These are phyloP conservation scores for Nyctibius grandis DNA, from an alignment of 2,797 vertebrate species.

Conservation along the genomic window DNA sequence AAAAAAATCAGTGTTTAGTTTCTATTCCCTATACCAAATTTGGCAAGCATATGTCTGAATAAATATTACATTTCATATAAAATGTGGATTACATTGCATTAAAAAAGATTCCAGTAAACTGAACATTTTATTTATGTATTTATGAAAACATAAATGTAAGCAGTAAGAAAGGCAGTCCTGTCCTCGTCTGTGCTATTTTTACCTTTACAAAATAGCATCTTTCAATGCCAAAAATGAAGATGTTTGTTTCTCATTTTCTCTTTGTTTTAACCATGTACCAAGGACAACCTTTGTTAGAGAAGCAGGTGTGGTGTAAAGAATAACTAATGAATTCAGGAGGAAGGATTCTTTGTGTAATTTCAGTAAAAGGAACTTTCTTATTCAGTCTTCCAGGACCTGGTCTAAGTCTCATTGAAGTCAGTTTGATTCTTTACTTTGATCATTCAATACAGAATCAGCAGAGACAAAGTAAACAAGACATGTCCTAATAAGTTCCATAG, in stretches of 20 bases:
- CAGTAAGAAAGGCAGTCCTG: not conserved
- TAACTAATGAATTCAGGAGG: not conserved
- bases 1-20: not conserved
- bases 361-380: constrained; percentile 35
- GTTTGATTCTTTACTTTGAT: constrained; percentile 25
- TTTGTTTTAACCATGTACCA: not conserved
- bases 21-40: not conserved
- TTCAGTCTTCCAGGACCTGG: constrained; percentile 5
- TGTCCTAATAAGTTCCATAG: not conserved
- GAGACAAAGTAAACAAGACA: constrained; percentile 37
- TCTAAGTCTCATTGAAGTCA: constrained; percentile 16
- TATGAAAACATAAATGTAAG: not conserved
- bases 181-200: not conserved
- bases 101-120: not conserved
- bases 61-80: not conserved
- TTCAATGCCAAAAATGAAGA: not conserved
- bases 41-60: not conserved
- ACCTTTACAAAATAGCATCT: not conserved
- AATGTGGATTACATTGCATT: not conserved
- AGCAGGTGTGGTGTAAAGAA: not conserved
- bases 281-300: not conserved
- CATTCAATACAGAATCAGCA: constrained; percentile 20
- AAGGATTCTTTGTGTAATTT: not conserved
- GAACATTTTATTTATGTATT: not conserved
- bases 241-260: not conserved